These are phyloP conservation scores for Oxygymnocypris stewartii DNA, from an alignment of 2,113 vertebrate genomes.

Conservation along the genomic window DNA sequence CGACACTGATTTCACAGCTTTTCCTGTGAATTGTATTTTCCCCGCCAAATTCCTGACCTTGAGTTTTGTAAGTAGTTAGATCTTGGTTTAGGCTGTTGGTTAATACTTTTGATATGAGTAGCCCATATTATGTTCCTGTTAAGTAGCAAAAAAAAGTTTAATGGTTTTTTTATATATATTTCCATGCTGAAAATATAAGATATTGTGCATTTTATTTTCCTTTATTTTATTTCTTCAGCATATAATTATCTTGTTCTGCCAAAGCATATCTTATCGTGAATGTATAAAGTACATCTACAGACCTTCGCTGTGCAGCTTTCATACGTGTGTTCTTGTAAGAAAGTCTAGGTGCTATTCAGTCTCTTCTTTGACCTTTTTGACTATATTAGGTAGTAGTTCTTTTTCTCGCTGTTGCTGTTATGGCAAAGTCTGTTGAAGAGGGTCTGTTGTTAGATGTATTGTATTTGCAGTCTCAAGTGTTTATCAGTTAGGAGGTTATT, in stretches of 20 bases:
- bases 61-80: constrained; percentile 4
- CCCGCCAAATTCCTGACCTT: background rate
- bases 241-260: constrained; percentile 51
- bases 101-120: constrained; percentile 5
- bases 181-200: background rate
- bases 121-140: background rate
- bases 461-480: background rate
- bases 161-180: background rate
- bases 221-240: background rate
- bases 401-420: background rate
- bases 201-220: background rate
- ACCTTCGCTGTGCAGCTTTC: constrained; percentile 60
- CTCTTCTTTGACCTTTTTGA: constrained; percentile 1
- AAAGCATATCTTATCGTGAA: constrained; percentile 71
- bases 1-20: background rate
- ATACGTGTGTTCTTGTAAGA: constrained; percentile 45
- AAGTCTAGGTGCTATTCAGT: constrained; percentile 30
- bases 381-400: background rate
- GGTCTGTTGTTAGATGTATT: constrained; percentile 2
- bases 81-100: background rate
- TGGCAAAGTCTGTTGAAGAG: constrained; percentile 12
- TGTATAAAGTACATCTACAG: constrained; percentile 60
- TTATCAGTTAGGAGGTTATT: background rate
- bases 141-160: background rate
- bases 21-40: background rate